Evolutionary conservation across 2,797 vertebrate genomes (phyloP), one percentile per base, ranked within the genome.

Genomic region (Mus spretus): DNA sequence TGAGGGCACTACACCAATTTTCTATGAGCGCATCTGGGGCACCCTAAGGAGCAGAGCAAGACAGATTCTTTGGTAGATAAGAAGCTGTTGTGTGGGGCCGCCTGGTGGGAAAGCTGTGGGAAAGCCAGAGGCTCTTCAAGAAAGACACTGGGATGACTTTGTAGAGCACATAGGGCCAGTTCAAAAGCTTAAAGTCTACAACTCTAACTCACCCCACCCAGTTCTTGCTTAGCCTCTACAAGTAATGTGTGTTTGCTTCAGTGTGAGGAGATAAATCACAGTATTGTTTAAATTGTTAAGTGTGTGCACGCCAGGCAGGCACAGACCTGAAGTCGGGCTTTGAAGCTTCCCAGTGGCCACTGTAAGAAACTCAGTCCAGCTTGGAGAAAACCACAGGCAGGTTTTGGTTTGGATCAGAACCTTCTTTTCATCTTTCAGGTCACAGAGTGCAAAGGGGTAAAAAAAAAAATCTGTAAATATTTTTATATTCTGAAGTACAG

Each of bases 391-490:
- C 90, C 86, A 47, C 83, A 65, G 44, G 61, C 74, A 82, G 78
- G 82, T 94, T 97, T 97, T 92, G 93, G 96, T 96, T 97, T 97
- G 96, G 94, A 85, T 83, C 24, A 40, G 34, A 50, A 50, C 28
- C 74, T 93, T 93, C 90, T 96, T 92, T 97, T 95, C 96, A 97
- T 97, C 93, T 95, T 95, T 31, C 31, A 95, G 97, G 93, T 97
- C 96, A 97, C 88, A 94, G 85, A 96, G 93, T 97, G 92, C 93
- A 97, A 96, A 95, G 57, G 5, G 1, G 22, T 50, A 37, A 80
- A 89, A 81, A 84, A 67, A 67, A 34, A 12, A 26, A 19, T 44
- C 40, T 74, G 75, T 83, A 94, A 96, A 97, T 98, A 96, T 87
- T 96, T 96, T 97, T 79, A 53, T 50, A 79, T 26, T 79, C 50